Evolutionary conservation across 1,140 invertebrate species (phyloP).

Genomic region (Spodoptera frugiperda): DNA sequence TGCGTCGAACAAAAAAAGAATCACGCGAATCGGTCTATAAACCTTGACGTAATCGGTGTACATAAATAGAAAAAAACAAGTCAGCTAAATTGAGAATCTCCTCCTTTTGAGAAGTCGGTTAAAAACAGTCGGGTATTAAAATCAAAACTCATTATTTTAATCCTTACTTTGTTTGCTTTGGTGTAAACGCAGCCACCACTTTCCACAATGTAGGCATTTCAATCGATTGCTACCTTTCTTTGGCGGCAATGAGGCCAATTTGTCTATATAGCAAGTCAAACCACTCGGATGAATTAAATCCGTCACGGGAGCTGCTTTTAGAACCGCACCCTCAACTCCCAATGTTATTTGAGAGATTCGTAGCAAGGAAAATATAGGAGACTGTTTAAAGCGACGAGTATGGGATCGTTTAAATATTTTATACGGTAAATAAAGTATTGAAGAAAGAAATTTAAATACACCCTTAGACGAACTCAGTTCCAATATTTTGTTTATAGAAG

Average conservation of each 20-base stretch:
- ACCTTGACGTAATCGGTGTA: too few relatives aligned
- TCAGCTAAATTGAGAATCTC: too few relatives aligned
- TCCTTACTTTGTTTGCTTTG: neutral
- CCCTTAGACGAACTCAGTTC: too few relatives aligned
- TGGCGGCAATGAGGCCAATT: constrained; percentile 70
- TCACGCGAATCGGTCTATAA: too few relatives aligned
- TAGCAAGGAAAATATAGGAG: neutral
- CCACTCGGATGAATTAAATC: constrained; percentile 65
- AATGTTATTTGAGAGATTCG: neutral
- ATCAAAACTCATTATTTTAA: too few relatives aligned
- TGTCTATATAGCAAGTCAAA: constrained; percentile 65
- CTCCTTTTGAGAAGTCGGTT: too few relatives aligned
- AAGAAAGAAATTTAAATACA: too few relatives aligned
- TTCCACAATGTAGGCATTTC: constrained; percentile 51
- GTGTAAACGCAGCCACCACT: constrained; percentile 52
- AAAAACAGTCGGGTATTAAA: too few relatives aligned
- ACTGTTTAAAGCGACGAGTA: too few relatives aligned
- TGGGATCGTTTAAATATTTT: neutral
- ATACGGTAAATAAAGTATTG: neutral
- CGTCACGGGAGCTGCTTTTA: constrained; percentile 50
- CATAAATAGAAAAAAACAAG: too few relatives aligned
- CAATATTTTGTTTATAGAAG: too few relatives aligned
- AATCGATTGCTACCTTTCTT: constrained; percentile 50
- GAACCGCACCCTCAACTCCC: neutral
- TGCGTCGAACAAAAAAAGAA: too few relatives aligned